phyloP scores from a whole-genome alignment of 2,797 vertebrate genomes.

The Oophaga sylvatica region DNA sequence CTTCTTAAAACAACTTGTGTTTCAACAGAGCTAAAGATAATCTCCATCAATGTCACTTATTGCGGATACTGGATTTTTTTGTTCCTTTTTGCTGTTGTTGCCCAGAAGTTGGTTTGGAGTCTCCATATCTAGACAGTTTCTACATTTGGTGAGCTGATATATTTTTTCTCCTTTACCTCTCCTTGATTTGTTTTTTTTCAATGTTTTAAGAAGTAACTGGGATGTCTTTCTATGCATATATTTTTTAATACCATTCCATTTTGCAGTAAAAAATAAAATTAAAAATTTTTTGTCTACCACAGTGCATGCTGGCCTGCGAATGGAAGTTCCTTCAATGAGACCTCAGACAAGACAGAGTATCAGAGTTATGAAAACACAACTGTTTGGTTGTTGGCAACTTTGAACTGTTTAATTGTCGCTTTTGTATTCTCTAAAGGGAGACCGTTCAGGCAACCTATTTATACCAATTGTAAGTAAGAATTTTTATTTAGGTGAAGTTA shows the following conservation, averaged over 20 bases:
- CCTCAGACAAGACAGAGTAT: constrained; percentile 48
- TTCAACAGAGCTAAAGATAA: too few relatives aligned
- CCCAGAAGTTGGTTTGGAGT: too few relatives aligned
- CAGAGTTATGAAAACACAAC: constrained; percentile 79
- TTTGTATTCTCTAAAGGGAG: constrained; percentile 79
- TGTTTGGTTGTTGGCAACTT: constrained; percentile 77
- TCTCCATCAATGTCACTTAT: too few relatives aligned
- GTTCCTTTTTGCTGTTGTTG: too few relatives aligned
- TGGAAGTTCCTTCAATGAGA: constrained; percentile 25
- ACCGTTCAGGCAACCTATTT: constrained; percentile 77
- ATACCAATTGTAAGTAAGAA: constrained; percentile 77
- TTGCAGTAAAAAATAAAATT: not conserved
- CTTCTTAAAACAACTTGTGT: too few relatives aligned
- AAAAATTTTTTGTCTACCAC: constrained; percentile 10
- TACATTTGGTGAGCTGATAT: too few relatives aligned
- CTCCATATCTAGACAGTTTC: too few relatives aligned
- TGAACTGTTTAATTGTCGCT: constrained; percentile 75
- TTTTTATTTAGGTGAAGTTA: not conserved
- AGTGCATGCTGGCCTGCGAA: constrained; percentile 69
- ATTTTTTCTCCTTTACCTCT: too few relatives aligned
- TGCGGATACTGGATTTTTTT: too few relatives aligned
- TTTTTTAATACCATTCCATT: not conserved
- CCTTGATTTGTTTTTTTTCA: not conserved
- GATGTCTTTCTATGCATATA: not conserved
- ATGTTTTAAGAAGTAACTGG: not conserved